A percentile compares a stretch with the other conserved stretches of the same genome.
phyloP scores from a whole-genome alignment of 2,797 vertebrate species.

The Echiichthys vipera region DNA sequence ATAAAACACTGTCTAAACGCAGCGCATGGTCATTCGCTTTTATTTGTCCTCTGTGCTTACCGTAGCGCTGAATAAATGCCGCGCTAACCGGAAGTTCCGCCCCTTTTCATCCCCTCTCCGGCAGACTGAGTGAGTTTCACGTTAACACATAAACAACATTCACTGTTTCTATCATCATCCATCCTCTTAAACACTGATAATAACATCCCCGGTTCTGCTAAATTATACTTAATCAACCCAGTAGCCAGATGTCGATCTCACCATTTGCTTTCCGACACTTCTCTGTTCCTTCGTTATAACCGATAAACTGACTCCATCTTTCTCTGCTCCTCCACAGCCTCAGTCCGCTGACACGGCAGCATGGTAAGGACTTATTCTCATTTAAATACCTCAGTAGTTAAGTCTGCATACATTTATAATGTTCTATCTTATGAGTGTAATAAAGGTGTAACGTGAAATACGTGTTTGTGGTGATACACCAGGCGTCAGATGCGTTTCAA shows the following conservation, averaged over 20 bases:
- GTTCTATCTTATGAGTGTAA: rapidly evolving
- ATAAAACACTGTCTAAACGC: not conserved
- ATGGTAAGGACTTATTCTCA: constrained; percentile 73
- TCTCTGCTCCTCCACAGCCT: constrained; percentile 57
- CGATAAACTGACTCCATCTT: constrained; percentile 47
- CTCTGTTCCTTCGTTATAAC: not conserved
- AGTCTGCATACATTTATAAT: rapidly evolving
- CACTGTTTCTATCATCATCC: constrained; percentile 66
- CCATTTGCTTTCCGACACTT: constrained; percentile 12
- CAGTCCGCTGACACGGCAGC: constrained; percentile 74
- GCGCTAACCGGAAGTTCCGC: constrained; percentile 82
- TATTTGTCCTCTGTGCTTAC: constrained; percentile 40
- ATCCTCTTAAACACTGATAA: constrained; percentile 49
- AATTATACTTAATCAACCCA: rapidly evolving
- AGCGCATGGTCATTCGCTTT: not conserved
- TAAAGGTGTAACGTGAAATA: rapidly evolving
- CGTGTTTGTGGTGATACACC: rapidly evolving
- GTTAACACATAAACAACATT: not conserved
- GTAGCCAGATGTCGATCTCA: rapidly evolving
- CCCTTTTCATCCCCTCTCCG: constrained; percentile 72
- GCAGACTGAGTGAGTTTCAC: constrained; percentile 63
- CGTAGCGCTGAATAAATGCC: constrained; percentile 66
- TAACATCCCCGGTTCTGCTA: rapidly evolving
- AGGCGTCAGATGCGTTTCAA: rapidly evolving
- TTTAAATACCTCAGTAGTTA: rapidly evolving